phyloP scores from a whole-genome alignment of 2,797 vertebrate genomes.

The Alcedo quadribrachys region DNA sequence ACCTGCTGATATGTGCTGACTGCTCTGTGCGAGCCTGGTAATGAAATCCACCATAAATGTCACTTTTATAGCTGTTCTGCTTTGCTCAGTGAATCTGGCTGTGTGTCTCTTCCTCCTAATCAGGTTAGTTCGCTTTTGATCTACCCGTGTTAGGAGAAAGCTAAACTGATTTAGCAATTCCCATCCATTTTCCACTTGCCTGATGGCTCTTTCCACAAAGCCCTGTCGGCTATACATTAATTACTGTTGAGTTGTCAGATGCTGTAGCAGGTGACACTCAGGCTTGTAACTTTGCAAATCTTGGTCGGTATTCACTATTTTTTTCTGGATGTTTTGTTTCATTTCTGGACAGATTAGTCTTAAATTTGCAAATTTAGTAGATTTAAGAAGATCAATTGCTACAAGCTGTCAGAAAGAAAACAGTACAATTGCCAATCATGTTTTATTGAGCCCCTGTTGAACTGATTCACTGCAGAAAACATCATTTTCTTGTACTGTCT shows the following conservation, averaged over 20 bases:
- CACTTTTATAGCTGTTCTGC: background rate
- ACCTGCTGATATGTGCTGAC: background rate
- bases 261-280: background rate
- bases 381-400: slow-evolving; percentile 18
- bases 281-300: background rate
- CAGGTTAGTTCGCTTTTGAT: slow-evolving; percentile 32
- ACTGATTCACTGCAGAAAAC: background rate
- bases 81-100: slow-evolving; percentile 15
- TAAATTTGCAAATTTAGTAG: background rate
- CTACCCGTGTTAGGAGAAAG: background rate
- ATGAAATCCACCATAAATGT: slow-evolving; percentile 25
- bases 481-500: background rate
- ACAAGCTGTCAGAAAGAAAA: background rate
- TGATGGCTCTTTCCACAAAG: background rate
- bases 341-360: slow-evolving; percentile 7
- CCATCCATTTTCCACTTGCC: background rate
- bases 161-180: slow-evolving; percentile 28
- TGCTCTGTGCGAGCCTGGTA: background rate
- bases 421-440: slow-evolving; percentile 11
- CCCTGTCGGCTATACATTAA: background rate
- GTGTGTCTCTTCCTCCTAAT: slow-evolving; percentile 30
- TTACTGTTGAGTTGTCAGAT: background rate
- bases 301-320: background rate
- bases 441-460: slow-evolving; percentile 31
- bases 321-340: slow-evolving; percentile 28